Percentiles rank a stretch among this genome's conserved stretches.
Conservation (phyloP, 2,797 vertebrate species). For the Microcaecilia unicolor region DNA sequence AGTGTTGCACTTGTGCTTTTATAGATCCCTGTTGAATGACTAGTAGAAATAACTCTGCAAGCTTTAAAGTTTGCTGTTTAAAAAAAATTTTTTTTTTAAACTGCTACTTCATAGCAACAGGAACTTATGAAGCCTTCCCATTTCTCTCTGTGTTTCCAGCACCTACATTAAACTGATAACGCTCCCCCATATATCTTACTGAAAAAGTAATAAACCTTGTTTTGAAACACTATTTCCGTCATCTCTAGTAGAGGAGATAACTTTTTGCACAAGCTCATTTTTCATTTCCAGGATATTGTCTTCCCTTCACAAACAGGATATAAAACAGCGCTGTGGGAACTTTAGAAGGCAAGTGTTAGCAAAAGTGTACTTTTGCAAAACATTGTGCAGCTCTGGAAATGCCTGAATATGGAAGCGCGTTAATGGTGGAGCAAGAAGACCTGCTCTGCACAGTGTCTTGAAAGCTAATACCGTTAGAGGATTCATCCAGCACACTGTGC, state of each 20-base stretch:
- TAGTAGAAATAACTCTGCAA: slow-evolving; percentile 5
- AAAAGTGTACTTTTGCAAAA: slow-evolving; percentile 37
- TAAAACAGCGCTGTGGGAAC: too few relatives aligned
- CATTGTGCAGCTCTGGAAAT: slow-evolving; percentile 20
- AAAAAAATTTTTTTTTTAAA: slow-evolving; percentile 6
- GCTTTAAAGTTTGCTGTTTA: slow-evolving; percentile 11
- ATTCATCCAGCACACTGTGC: slow-evolving; percentile 1
- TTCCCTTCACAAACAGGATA: slow-evolving; percentile 50
- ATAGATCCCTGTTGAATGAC: slow-evolving; percentile 12
- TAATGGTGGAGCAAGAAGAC: slow-evolving; percentile 7
- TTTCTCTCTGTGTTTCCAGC: slow-evolving; percentile 34
- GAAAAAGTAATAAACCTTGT: slow-evolving; percentile 43
- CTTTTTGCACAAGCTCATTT: slow-evolving; percentile 52
- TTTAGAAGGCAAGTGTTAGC: too few relatives aligned
- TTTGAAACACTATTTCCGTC: slow-evolving; percentile 42
- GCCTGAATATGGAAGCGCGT: slow-evolving; percentile 34
- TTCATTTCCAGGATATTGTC: slow-evolving; percentile 56
- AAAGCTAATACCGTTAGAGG: too few relatives aligned
- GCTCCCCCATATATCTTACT: slow-evolving; percentile 45
- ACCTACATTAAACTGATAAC: slow-evolving; percentile 52
- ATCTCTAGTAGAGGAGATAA: slow-evolving; percentile 48
- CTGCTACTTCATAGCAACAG: slow-evolving; percentile 28
- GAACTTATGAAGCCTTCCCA: slow-evolving; percentile 20
- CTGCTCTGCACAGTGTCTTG: slow-evolving; percentile 16
- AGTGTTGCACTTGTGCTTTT: slow-evolving; percentile 7